A percentile compares a stretch with the other conserved stretches of the same genome.
These are phyloP conservation scores for Eulimnadia texana DNA, from an alignment of 1,140 invertebrate species.

Conservation along the genomic window DNA sequence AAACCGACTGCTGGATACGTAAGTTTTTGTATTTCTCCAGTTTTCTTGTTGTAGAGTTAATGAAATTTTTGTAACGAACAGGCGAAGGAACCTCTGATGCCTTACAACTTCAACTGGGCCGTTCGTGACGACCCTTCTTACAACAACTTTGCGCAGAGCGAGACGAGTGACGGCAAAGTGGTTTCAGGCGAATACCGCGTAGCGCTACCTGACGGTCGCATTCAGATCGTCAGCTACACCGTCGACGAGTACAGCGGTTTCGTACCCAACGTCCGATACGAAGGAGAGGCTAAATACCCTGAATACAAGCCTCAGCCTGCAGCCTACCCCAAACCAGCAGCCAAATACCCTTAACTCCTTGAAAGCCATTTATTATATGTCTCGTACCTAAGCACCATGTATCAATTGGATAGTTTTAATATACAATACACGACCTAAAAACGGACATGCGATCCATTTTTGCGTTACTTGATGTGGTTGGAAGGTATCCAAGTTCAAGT, in stretches of 20 bases:
- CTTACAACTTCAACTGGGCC: slow-evolving; percentile 10
- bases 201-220: not conserved
- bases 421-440: not conserved
- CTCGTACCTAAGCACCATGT: not conserved
- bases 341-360: not conserved
- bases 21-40: no score
- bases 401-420: not conserved
- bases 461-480: not conserved
- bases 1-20: no score
- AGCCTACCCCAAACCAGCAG: not conserved
- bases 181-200: slow-evolving; percentile 1
- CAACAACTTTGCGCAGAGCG: slow-evolving; percentile 4
- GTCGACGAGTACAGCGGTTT: slow-evolving; percentile 8
- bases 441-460: not conserved
- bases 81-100: slow-evolving; percentile 8
- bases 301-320: not conserved
- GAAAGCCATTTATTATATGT: not conserved
- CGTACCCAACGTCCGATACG: slow-evolving; percentile 1
- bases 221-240: slow-evolving; percentile 4
- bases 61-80: not conserved
- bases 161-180: not conserved
- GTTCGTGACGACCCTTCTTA: slow-evolving; percentile 1
- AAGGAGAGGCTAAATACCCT: not conserved
- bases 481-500: not conserved
- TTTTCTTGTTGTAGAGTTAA: no score